phyloP scores from a whole-genome alignment of 2,797 vertebrate genomes.

The Petrocephalus sullivani region DNA sequence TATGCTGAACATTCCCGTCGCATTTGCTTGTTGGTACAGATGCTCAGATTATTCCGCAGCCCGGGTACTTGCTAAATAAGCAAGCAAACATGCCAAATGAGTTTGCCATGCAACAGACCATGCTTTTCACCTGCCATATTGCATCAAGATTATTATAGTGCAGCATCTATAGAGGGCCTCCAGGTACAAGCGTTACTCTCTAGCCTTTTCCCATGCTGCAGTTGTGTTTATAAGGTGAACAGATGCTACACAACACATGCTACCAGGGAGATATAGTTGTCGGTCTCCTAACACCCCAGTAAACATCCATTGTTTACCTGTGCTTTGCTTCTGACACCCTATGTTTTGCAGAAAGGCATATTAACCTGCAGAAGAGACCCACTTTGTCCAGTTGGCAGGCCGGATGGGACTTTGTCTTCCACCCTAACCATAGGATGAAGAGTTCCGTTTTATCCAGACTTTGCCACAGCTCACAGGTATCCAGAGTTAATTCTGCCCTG shows the following conservation, averaged over 20 bases:
- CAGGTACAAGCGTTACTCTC: background rate
- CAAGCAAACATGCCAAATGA: background rate
- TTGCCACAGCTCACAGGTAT: background rate
- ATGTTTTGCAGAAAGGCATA: background rate
- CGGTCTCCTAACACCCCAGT: background rate
- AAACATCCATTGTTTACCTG: background rate
- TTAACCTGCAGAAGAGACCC: background rate
- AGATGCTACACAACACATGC: background rate
- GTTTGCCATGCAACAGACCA: background rate
- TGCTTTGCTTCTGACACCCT: background rate
- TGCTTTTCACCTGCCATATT: background rate
- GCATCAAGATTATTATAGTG: background rate
- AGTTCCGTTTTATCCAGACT: background rate
- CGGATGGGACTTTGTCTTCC: background rate
- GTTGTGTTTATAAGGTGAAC: background rate
- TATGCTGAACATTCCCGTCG: background rate
- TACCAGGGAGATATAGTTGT: background rate
- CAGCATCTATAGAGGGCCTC: background rate
- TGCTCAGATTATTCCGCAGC: background rate
- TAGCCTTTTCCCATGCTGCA: background rate
- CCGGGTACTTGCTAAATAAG: background rate
- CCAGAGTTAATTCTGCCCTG: background rate
- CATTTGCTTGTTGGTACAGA: background rate
- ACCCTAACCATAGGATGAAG: background rate
- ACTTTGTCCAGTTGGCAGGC: background rate